These are phyloP conservation scores for Melikaiella ostensackeni DNA, from an alignment of 2,888 invertebrate genomes.

Conservation along the genomic window DNA sequence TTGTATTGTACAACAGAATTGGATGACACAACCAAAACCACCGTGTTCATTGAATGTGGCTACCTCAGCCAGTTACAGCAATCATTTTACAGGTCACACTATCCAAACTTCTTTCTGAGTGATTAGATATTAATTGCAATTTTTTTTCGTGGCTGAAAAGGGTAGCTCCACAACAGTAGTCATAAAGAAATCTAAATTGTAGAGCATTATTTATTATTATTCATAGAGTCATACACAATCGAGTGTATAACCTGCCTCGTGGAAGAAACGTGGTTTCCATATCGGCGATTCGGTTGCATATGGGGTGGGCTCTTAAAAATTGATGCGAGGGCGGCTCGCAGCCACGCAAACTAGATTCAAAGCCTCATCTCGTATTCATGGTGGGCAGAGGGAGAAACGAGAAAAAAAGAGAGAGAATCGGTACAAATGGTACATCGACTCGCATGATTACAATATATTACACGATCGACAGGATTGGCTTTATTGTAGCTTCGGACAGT, in stretches of 20 bases:
- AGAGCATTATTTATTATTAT: slow-evolving; percentile 34
- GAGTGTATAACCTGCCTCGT: slow-evolving; percentile 45
- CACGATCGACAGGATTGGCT: slow-evolving; percentile 55
- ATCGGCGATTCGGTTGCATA: slow-evolving; percentile 70
- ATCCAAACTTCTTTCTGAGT: too few relatives aligned
- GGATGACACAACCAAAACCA: too few relatives aligned
- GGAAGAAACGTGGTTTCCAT: slow-evolving; percentile 73
- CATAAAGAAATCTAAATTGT: slow-evolving; percentile 31
- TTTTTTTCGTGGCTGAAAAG: too few relatives aligned
- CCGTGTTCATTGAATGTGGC: too few relatives aligned
- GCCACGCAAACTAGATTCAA: slow-evolving; percentile 76
- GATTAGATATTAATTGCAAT: too few relatives aligned
- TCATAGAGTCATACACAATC: slow-evolving; percentile 36
- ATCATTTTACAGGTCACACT: too few relatives aligned
- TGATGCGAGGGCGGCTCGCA: slow-evolving; percentile 68
- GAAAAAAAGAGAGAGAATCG: slow-evolving; percentile 59
- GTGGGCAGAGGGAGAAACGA: slow-evolving; percentile 58
- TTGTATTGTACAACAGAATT: too few relatives aligned
- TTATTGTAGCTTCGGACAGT: slow-evolving; percentile 50
- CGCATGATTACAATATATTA: slow-evolving; percentile 62
- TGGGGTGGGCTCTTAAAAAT: slow-evolving; percentile 72
- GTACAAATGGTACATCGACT: slow-evolving; percentile 52
- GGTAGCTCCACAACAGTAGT: slow-evolving; percentile 44
- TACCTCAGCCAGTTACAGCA: too few relatives aligned
- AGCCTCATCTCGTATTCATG: slow-evolving; percentile 76